A percentile compares a stretch with the other conserved stretches of the same genome.
Conservation (phyloP, 2,113 vertebrate species). For the Lepus europaeus region DNA sequence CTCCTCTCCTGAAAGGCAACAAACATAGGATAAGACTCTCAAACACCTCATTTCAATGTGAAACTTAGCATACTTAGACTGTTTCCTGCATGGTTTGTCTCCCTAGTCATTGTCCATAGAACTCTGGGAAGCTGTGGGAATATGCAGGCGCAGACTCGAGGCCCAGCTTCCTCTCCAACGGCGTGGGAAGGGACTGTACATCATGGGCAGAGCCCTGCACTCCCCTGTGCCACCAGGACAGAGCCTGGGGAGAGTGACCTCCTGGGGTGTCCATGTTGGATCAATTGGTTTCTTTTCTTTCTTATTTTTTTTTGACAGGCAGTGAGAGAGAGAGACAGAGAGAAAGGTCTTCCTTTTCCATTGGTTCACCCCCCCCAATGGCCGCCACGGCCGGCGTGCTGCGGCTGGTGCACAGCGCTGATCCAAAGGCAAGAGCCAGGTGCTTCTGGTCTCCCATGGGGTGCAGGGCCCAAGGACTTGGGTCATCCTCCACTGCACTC, state of each 20-base stretch:
- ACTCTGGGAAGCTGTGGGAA: constrained; percentile 90
- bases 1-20: constrained; percentile 53
- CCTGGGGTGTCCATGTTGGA: constrained; percentile 74
- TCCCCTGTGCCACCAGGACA: constrained; percentile 89
- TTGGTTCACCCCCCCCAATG: too few relatives aligned
- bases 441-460: too few relatives aligned
- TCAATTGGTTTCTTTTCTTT: too few relatives aligned
- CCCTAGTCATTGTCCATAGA: constrained; percentile 79
- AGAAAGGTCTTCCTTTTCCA: too few relatives aligned
- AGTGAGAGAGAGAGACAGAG: too few relatives aligned
- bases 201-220: constrained; percentile 73
- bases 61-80: background rate
- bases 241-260: constrained; percentile 88
- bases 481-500: too few relatives aligned
- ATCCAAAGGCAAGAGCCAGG: too few relatives aligned
- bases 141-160: constrained; percentile 87
- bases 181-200: constrained; percentile 89
- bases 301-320: too few relatives aligned
- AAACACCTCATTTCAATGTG: background rate
- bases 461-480: too few relatives aligned
- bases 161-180: constrained; percentile 86
- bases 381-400: too few relatives aligned
- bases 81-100: constrained; percentile 83
- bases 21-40: background rate
- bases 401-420: too few relatives aligned